These are phyloP conservation scores for Drosophila kanekoi DNA, from an alignment of 2,888 invertebrate species.

Conservation along the genomic window DNA sequence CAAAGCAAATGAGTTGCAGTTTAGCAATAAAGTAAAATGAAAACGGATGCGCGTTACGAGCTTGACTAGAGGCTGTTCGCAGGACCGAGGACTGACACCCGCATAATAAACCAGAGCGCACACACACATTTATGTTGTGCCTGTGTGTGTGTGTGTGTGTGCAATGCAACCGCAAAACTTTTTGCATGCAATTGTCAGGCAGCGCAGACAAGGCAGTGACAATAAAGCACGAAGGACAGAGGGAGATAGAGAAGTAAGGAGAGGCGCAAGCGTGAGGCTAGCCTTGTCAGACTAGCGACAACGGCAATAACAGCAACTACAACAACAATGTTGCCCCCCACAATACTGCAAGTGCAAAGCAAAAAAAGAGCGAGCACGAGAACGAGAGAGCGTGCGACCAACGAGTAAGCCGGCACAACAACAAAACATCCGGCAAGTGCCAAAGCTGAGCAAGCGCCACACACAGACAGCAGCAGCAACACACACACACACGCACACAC, in stretches of 20 bases:
- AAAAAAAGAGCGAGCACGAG: conserved; percentile 10
- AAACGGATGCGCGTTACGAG: conserved; percentile 65
- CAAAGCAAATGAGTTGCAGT: conserved; percentile 73
- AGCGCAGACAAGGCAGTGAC: conserved; percentile 46
- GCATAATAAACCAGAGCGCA: conserved; percentile 68
- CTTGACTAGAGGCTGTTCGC: conserved; percentile 35
- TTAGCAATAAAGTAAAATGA: conserved; percentile 59
- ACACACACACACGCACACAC: conserved; percentile 13
- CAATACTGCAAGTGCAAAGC: conserved; percentile 45
- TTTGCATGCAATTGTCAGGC: conserved; percentile 59
- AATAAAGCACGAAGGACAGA: conserved; percentile 47
- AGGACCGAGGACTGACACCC: conserved; percentile 52
- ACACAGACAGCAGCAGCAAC: conserved; percentile 51
- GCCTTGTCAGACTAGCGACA: conserved; percentile 19
- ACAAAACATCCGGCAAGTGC: conserved; percentile 74
- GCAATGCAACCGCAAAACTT: conserved; percentile 51
- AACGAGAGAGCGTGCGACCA: conserved; percentile 11
- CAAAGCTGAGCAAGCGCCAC: conserved; percentile 72
- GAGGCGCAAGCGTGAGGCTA: conserved; percentile 24
- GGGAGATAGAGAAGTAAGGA: neutral
- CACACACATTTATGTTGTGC: conserved; percentile 28
- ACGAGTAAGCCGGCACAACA: conserved; percentile 63
- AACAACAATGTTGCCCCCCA: conserved; percentile 39
- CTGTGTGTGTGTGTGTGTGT: conserved; percentile 11
- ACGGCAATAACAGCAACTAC: conserved; percentile 24